Percentiles rank a stretch among this genome's conserved stretches.
Conservation (phyloP, 1,140 invertebrate genomes). For the Dreissena rostriformis region DNA sequence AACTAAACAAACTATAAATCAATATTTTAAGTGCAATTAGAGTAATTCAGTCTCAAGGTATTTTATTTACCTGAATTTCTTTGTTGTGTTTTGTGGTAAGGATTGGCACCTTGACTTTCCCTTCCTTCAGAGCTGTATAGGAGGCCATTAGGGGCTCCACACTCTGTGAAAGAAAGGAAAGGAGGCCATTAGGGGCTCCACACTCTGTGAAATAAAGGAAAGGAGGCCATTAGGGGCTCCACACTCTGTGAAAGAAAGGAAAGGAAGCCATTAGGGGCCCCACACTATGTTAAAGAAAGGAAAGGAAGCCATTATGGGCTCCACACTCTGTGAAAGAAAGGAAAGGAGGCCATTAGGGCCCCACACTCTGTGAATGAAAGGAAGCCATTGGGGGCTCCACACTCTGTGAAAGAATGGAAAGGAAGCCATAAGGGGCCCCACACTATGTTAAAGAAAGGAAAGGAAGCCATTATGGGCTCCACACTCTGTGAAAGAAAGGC, state of each 20-base stretch:
- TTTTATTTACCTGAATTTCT: constrained; percentile 86
- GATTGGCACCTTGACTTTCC: constrained; percentile 87
- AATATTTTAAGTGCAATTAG: neutral
- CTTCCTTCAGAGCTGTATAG: constrained; percentile 89
- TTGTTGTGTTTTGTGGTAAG: constrained; percentile 90
- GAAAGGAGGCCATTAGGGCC: constrained; percentile 39
- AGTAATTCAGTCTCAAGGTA: neutral
- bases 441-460: too few relatives aligned
- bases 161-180: constrained; percentile 77
- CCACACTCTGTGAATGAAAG: too few relatives aligned
- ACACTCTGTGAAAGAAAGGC: too few relatives aligned
- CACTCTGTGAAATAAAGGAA: constrained; percentile 58
- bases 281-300: constrained; percentile 56
- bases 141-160: constrained; percentile 69
- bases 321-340: too few relatives aligned
- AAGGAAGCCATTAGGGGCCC: constrained; percentile 79
- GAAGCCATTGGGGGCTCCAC: constrained; percentile 69
- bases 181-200: constrained; percentile 69
- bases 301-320: constrained; percentile 48
- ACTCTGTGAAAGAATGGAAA: constrained; percentile 59
- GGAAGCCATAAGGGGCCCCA: too few relatives aligned
- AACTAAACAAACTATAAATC: neutral
- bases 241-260: constrained; percentile 59
- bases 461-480: constrained; percentile 47
- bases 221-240: constrained; percentile 79